These are phyloP conservation scores for Raja brachyura DNA, from an alignment of 2,113 vertebrate species.

Conservation along the genomic window DNA sequence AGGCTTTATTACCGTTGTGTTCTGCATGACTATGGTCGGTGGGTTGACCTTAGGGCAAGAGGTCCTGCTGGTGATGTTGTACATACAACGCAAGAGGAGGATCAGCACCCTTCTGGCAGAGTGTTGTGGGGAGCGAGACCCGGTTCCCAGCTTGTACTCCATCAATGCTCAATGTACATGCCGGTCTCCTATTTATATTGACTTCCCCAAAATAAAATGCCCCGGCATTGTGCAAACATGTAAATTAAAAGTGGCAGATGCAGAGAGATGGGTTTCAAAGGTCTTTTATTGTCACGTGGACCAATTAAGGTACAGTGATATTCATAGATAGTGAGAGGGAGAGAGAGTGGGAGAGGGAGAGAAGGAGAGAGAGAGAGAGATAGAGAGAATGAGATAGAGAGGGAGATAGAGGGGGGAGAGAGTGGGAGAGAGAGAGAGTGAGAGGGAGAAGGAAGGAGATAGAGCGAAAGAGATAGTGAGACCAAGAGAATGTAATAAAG, in stretches of 20 bases:
- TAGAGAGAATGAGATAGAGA: neutral
- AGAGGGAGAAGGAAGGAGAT: too few species aligned
- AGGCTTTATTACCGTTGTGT: neutral
- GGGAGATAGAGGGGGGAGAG: neutral
- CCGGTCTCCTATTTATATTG: neutral
- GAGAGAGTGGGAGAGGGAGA: too few species aligned
- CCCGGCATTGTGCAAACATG: neutral
- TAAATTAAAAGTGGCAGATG: neutral
- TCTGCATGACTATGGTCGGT: conserved; percentile 6
- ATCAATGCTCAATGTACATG: neutral
- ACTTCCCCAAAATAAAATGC: neutral
- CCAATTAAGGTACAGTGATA: too few species aligned
- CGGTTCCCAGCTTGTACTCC: conserved; percentile 20
- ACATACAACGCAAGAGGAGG: neutral
- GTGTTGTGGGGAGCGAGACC: neutral
- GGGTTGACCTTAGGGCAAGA: neutral
- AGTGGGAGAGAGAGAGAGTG: neutral
- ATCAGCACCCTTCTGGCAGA: neutral
- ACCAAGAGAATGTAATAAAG: too few species aligned
- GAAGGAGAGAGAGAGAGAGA: too few species aligned
- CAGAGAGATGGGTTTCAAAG: too few species aligned
- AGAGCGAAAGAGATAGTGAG: too few species aligned
- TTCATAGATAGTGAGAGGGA: too few species aligned
- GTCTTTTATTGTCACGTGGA: too few species aligned
- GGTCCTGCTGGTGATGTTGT: neutral